phyloP scores from a whole-genome alignment of 2,113 vertebrate genomes.

The Aegypius monachus region DNA sequence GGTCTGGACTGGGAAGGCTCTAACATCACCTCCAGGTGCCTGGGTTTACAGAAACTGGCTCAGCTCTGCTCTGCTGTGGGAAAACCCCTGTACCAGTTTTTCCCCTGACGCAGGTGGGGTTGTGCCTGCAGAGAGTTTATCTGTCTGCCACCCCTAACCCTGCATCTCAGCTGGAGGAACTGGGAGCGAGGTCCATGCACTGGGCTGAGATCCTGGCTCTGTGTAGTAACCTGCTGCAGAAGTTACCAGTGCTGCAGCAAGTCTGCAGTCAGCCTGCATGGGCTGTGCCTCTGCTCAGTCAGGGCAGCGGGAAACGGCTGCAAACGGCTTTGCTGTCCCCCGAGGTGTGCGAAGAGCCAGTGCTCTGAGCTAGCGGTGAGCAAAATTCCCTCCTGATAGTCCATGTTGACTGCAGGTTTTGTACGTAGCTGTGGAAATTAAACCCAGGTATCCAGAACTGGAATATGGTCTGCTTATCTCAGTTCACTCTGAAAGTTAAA shows the following conservation, averaged over 20 bases:
- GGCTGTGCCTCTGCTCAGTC: background rate
- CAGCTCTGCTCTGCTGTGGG: too few species aligned
- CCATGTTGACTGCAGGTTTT: fast-evolving
- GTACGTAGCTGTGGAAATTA: background rate
- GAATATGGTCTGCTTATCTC: background rate
- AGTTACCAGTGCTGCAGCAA: background rate
- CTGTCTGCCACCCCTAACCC: too few species aligned
- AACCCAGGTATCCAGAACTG: background rate
- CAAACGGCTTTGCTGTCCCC: background rate
- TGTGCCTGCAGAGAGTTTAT: background rate
- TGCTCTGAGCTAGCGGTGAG: background rate
- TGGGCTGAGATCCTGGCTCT: background rate
- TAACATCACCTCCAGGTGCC: background rate
- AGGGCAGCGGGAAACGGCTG: background rate
- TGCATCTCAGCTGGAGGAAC: background rate
- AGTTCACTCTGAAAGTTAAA: background rate
- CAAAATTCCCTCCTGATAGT: background rate
- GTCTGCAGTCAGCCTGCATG: fast-evolving
- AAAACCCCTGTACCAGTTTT: too few species aligned
- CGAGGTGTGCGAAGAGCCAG: fast-evolving
- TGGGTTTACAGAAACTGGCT: too few species aligned
- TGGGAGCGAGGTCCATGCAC: background rate
- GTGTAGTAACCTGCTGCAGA: background rate
- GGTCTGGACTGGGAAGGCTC: background rate
- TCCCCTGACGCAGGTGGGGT: background rate